Percentiles rank a stretch among this genome's conserved stretches.
phyloP scores from a whole-genome alignment of 2,797 vertebrate species.

The Tragelaphus oryx region DNA sequence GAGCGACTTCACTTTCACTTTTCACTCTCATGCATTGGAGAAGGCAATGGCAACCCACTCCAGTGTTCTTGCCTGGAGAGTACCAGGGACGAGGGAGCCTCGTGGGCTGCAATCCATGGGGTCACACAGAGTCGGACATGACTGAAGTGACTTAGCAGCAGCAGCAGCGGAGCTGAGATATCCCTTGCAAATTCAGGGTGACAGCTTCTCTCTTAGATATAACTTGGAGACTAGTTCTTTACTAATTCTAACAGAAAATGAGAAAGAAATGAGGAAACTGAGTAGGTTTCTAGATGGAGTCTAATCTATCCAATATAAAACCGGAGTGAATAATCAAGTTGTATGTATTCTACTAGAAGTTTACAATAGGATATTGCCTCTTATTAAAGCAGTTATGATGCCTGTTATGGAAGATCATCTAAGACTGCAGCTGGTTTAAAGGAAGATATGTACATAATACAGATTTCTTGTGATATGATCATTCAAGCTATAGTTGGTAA shows the following conservation, averaged over 20 bases:
- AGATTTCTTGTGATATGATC: neutral
- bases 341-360: neutral
- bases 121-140: no score
- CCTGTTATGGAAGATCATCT: neutral
- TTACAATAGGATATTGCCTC: neutral
- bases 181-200: conserved; percentile 66
- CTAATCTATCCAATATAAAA: neutral
- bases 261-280: neutral
- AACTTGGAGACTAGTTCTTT: conserved; percentile 86
- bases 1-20: no score
- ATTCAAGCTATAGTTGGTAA: neutral
- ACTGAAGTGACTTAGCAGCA: no score
- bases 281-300: neutral
- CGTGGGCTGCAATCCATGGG: no score
- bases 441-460: neutral
- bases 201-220: conserved; percentile 87
- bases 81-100: no score
- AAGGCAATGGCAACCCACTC: no score
- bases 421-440: neutral
- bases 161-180: neutral
- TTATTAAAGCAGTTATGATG: neutral
- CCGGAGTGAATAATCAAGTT: neutral
- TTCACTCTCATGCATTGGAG: no score
- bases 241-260: conserved; percentile 83
- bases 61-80: no score